Percentiles rank a stretch among this genome's conserved stretches.
Conservation (phyloP, 2,797 vertebrate species). For the Luscinia luscinia region DNA sequence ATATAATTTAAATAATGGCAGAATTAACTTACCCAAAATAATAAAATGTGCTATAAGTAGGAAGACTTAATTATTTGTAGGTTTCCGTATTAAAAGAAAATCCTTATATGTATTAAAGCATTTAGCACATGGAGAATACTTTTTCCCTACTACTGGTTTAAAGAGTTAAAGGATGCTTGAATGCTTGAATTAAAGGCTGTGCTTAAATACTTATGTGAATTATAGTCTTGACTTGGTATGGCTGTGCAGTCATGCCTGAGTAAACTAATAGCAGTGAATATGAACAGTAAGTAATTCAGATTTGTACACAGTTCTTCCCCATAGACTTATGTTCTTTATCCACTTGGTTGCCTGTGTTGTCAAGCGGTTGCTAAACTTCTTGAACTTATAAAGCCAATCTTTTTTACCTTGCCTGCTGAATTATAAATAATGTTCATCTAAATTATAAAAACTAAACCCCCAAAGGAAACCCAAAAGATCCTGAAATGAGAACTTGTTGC, state of each 20-base stretch:
- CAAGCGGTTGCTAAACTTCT: background rate
- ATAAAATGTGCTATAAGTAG: background rate
- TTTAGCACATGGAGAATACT: background rate
- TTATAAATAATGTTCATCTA: background rate
- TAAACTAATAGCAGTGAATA: background rate
- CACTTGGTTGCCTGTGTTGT: background rate
- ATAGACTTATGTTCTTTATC: conserved; percentile 7
- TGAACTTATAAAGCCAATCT: background rate
- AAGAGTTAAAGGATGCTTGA: background rate
- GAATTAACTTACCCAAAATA: background rate
- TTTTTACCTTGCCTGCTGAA: background rate
- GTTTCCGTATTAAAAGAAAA: background rate
- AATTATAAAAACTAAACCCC: background rate
- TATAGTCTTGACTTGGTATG: background rate
- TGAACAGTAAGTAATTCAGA: background rate
- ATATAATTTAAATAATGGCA: background rate
- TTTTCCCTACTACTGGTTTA: background rate
- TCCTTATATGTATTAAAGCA: background rate
- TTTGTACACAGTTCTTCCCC: background rate
- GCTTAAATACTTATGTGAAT: background rate
- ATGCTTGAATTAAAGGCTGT: background rate
- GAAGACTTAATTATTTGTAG: background rate
- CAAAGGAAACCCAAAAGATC: background rate
- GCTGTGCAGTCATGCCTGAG: background rate
- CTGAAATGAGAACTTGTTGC: background rate